These are phyloP conservation scores for Potamarius usumacintae DNA, from an alignment of 2,113 vertebrate species.

Conservation along the genomic window DNA sequence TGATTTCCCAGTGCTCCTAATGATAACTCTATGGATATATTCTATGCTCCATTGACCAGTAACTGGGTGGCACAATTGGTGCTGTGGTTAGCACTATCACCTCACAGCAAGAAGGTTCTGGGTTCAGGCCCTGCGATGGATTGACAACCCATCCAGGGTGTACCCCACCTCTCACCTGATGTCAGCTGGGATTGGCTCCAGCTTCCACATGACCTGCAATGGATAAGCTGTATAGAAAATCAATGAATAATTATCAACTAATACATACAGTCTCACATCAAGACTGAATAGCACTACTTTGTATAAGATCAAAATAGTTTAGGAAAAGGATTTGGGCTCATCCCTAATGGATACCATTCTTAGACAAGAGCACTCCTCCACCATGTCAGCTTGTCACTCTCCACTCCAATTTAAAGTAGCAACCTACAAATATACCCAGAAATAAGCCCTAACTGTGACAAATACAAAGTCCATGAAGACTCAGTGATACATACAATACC, in stretches of 20 bases:
- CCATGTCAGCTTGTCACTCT: constrained; percentile 8
- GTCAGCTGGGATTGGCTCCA: too few species aligned
- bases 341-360: not conserved
- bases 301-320: not conserved
- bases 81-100: too few species aligned
- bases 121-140: too few species aligned
- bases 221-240: too few species aligned
- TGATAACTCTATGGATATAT: not conserved
- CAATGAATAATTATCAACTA: not conserved
- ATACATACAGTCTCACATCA: not conserved
- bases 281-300: not conserved
- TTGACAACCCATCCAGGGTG: too few species aligned
- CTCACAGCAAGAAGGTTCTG: too few species aligned
- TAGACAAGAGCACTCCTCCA: constrained; percentile 3
- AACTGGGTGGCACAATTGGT: too few species aligned
- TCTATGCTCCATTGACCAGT: not conserved
- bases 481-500: not conserved
- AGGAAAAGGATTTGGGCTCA: not conserved
- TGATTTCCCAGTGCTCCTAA: not conserved
- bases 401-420: not conserved
- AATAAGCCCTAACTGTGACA: not conserved
- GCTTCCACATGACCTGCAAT: too few species aligned
- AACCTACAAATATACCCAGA: not conserved
- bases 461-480: not conserved
- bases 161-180: too few species aligned